These are phyloP conservation scores for Heterochromis multidens DNA, from an alignment of 2,113 vertebrate genomes.

Conservation along the genomic window DNA sequence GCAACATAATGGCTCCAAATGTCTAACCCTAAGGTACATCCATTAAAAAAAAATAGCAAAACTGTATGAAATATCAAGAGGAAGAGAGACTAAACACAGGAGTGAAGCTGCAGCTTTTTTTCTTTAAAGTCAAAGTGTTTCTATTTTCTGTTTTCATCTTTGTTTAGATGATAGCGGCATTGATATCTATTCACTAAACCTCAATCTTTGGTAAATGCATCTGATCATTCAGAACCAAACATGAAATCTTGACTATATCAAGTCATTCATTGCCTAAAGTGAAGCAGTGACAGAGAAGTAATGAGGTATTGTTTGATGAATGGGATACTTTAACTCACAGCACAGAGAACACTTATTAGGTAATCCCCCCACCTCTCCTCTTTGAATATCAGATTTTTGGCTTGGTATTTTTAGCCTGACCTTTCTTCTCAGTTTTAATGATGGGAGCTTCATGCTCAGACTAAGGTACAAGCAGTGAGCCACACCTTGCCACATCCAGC, in stretches of 20 bases:
- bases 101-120: not conserved
- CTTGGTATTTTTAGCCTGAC: conserved; percentile 27
- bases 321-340: not conserved
- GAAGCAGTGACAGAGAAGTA: not conserved
- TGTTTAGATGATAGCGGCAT: not conserved
- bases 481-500: conserved; percentile 27
- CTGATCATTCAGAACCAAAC: not conserved
- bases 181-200: not conserved
- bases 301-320: not conserved
- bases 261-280: not conserved
- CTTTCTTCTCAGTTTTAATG: conserved; percentile 1
- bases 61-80: no score
- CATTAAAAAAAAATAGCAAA: no score
- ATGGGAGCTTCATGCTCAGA: not conserved
- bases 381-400: not conserved
- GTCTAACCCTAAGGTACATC: not conserved
- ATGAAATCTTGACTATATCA: not conserved
- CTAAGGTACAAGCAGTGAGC: not conserved
- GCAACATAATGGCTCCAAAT: not conserved
- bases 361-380: not conserved
- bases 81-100: no score
- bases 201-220: not conserved
- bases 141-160: not conserved
- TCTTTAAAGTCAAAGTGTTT: not conserved
- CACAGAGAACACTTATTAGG: not conserved